Conservation (phyloP, 1,140 invertebrate species). For the Physella acuta region DNA sequence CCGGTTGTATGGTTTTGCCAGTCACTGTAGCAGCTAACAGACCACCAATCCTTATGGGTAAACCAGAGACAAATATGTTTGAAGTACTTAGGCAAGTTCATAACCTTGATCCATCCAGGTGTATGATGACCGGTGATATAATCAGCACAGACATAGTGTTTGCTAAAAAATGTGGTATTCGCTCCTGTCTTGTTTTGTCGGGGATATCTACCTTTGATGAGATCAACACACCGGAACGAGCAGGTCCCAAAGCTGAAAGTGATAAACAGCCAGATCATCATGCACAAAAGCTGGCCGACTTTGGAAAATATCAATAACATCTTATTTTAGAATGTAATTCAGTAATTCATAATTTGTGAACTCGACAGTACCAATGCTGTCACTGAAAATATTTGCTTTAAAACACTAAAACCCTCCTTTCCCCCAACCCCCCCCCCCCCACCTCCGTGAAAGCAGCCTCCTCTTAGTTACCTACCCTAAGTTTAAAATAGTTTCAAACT, state of each 20-base stretch:
- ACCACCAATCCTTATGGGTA: slow-evolving; percentile 83
- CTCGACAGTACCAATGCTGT: too few species aligned
- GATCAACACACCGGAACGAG: not conserved
- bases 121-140: slow-evolving; percentile 52
- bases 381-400: too few species aligned
- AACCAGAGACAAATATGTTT: slow-evolving; percentile 71
- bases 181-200: slow-evolving; percentile 40
- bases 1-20: slow-evolving; percentile 81
- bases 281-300: slow-evolving; percentile 20
- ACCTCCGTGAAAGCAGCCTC: too few species aligned
- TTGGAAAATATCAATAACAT: slow-evolving; percentile 29
- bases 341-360: too few species aligned
- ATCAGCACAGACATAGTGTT: slow-evolving; percentile 42
- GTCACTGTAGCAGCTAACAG: slow-evolving; percentile 80
- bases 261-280: slow-evolving; percentile 24
- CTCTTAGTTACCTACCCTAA: too few species aligned
- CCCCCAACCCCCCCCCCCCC: too few species aligned
- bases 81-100: slow-evolving; percentile 55
- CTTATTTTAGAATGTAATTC: too few species aligned
- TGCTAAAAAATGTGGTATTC: slow-evolving; percentile 40
- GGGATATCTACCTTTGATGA: slow-evolving; percentile 27
- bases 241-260: not conserved
- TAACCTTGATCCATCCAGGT: slow-evolving; percentile 40
- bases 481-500: too few species aligned
- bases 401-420: too few species aligned